Conservation (phyloP, 2,797 vertebrate species). For the Myotis findleyi region DNA sequence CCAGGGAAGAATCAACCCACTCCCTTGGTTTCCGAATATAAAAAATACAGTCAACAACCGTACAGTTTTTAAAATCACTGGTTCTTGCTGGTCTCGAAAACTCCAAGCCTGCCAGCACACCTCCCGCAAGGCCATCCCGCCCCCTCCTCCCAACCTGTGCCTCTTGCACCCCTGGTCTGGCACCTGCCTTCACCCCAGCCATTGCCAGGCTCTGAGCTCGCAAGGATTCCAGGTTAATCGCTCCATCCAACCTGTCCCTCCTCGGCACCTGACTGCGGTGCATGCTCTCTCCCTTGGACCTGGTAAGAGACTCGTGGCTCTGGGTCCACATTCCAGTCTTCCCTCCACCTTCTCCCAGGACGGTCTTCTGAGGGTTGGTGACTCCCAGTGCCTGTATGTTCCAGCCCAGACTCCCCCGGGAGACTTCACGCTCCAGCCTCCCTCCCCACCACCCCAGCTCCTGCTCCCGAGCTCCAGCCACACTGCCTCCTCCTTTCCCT, state of each 20-base stretch:
- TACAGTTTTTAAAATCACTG: background rate
- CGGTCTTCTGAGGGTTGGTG: background rate
- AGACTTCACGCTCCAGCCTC: background rate
- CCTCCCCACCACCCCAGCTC: fast-evolving
- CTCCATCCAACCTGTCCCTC: background rate
- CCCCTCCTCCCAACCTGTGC: background rate
- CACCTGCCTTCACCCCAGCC: background rate
- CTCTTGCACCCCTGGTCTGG: background rate
- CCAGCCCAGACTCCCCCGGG: background rate
- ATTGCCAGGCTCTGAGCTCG: background rate
- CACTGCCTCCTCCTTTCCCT: background rate
- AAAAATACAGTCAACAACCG: background rate
- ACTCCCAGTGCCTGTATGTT: background rate
- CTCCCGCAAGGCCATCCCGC: background rate
- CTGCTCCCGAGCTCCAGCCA: background rate
- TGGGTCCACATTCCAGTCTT: background rate
- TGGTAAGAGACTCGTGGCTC: background rate
- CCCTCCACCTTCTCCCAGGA: background rate
- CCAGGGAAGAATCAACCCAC: background rate
- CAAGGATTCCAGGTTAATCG: background rate
- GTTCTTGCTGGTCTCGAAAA: background rate
- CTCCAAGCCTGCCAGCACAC: background rate
- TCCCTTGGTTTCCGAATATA: background rate
- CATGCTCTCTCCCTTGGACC: background rate
- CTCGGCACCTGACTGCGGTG: background rate